Conservation (phyloP, 23 tunicate species). For the Botrylloides violaceus region DNA sequence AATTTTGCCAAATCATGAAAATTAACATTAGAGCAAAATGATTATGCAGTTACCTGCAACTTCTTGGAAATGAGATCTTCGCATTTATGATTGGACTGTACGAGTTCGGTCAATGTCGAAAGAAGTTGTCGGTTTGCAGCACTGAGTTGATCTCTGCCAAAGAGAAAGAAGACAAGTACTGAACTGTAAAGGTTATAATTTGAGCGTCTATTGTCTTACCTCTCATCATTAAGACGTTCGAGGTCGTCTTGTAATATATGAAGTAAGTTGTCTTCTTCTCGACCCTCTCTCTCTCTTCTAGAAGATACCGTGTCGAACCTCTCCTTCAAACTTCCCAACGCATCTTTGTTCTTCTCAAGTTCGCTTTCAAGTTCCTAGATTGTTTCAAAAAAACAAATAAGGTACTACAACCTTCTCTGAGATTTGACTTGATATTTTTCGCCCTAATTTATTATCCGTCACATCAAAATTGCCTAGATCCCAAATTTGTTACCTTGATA, state of each 20-base stretch:
- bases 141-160: conserved; percentile 33
- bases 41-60: conserved; percentile 19
- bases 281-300: conserved; percentile 61
- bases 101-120: conserved; percentile 48
- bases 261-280: conserved; percentile 69
- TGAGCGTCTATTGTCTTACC: conserved; percentile 48
- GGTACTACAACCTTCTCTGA: neutral
- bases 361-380: conserved; percentile 64
- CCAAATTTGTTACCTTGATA: conserved; percentile 28
- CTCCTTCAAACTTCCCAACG: conserved; percentile 40
- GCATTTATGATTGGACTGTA: conserved; percentile 57
- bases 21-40: neutral
- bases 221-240: conserved; percentile 63
- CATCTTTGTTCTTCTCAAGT: conserved; percentile 42
- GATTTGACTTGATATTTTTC: too few species aligned
- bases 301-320: conserved; percentile 43
- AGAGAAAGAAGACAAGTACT: too few species aligned
- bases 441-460: too few species aligned
- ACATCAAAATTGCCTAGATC: neutral
- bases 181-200: too few species aligned
- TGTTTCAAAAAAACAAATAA: neutral
- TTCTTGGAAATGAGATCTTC: conserved; percentile 51
- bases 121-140: conserved; percentile 68
- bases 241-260: conserved; percentile 75
- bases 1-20: neutral